Evolutionary conservation across 1,140 invertebrate species (phyloP), one percentile per base, ranked within the genome.

Genomic region (Temnothorax nylanderi): DNA sequence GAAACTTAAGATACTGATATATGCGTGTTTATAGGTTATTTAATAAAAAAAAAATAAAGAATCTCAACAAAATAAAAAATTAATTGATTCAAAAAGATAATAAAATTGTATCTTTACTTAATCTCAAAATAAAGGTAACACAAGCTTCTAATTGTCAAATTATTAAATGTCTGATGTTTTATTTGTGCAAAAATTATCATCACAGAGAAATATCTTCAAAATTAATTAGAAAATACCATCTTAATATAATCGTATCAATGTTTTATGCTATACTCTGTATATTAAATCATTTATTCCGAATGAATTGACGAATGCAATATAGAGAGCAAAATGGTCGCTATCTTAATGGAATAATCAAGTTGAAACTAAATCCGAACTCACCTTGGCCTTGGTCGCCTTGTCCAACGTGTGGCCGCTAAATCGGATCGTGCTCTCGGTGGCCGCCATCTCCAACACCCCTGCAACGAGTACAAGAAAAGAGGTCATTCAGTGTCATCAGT

Each of bases 341-440:
- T 72, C 65, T 44, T 82, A 60, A 75, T 84, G 13, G 58, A 74
- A 75, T 74, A 84, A 84, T 75, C 41, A 62, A 54, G 49, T 41
- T 58, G 26, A 8, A 51, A 86, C 58, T 60, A 74, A 85, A 78
- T 64, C 44, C 60, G 34, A 51, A 54, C 82, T 92, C 89, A 95
- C 98, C 96, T 99, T 99, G 88, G 99, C 99, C 96, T 99, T 99
- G 92, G 99, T 99, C 85, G 99, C 99, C 96, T 99, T 99, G 96
- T 99, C 99, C 93, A 99, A 96, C 89, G 99, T 99, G 95, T 99
- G 98, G 91, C 98, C 98, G 96, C 98, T 99, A 96, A 99, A 99
- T 95, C 98, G 97, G 93, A 98, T 98, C 92, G 97, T 96, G 93
- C 97, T 97, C 94, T 98, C 97, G 89, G 97, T 97, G 89, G 97